Base-by-base conservation (phyloP, 2,113 vertebrate species). In the Thermophis baileyi region DNA sequence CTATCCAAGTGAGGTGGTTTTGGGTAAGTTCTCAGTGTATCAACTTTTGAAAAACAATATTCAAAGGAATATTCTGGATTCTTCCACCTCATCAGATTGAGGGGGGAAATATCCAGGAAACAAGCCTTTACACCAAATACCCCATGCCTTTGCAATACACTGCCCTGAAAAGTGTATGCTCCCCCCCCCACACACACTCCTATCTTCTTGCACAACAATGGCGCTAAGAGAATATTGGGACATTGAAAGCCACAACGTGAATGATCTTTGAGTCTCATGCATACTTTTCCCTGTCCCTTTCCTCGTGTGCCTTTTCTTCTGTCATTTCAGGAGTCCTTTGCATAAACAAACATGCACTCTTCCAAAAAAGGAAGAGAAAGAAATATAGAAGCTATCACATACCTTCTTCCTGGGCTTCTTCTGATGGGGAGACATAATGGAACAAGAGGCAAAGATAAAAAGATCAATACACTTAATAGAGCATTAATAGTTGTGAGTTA, bases 381-480 rank as follows among this genome's bases (percentile, higher is more conserved):
- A 51, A 55, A 49, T 69, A 0, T 0, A 92, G 90, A 93, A 55
- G 93, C 49, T 89, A 93, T 95, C 97, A 98, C 97, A 0, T 98
- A 98, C 98, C 98, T 99, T 97, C 98, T 96, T 98, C 96, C 0
- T 96, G 92, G 94, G 30, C 94, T 93, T 98, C 96, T 0, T 95
- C 95, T 94, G 97, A 95, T 93, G 3, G 0, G 94, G 46, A 24
- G 94, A 93, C 1, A 9, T 46, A 8, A 69, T 54, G 89, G 91
- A 3, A 95, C 24, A 53, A 87, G 93, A 88, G 20, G 40, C 53
- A 94, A 87, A 0, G 4, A 90, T 81, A 95, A 94, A 94, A 94
- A 95, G 91, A 92, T 55, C 92, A 94, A 96, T 95, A 96, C 88
- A 96, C 91, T 0, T 63, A 91, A 95, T 95, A 97, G 89, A 92